phyloP scores from a whole-genome alignment of 1,140 invertebrate genomes.

The Ceratitis capitata region DNA sequence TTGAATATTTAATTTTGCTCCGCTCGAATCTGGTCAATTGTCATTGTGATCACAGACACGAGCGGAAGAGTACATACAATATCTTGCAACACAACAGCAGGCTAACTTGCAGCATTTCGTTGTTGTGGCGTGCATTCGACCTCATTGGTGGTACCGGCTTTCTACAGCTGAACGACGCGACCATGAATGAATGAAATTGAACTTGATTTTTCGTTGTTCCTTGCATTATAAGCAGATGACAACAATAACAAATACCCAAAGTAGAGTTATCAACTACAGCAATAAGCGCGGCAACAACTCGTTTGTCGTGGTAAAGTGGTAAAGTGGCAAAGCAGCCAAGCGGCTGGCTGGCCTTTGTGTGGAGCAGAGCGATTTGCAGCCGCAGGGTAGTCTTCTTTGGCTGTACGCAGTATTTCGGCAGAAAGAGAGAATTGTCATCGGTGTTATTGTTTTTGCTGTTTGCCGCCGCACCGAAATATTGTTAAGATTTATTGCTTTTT shows the following conservation, averaged over 20 bases:
- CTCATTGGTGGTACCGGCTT: background rate
- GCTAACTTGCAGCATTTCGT: background rate
- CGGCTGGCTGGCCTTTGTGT: background rate
- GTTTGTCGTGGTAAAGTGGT: background rate
- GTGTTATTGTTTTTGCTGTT: background rate
- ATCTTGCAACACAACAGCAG: background rate
- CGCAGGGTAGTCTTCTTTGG: background rate
- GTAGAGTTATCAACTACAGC: background rate
- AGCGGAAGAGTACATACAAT: too few species aligned
- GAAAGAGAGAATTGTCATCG: constrained; percentile 21
- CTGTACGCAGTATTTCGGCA: background rate
- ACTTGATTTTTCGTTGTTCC: constrained; percentile 5
- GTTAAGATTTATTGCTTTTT: constrained; percentile 25
- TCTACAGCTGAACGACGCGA: background rate
- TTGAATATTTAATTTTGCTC: background rate
- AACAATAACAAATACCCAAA: background rate
- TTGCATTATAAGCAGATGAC: background rate
- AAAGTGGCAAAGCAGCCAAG: background rate
- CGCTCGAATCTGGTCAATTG: background rate
- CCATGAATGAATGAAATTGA: constrained; percentile 32
- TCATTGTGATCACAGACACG: background rate
- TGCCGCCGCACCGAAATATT: background rate
- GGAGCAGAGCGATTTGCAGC: background rate
- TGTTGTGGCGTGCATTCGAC: background rate
- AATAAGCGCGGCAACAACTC: constrained; percentile 1